These are phyloP conservation scores for Mythimna loreyi DNA, from an alignment of 2,888 invertebrate species.

Conservation along the genomic window DNA sequence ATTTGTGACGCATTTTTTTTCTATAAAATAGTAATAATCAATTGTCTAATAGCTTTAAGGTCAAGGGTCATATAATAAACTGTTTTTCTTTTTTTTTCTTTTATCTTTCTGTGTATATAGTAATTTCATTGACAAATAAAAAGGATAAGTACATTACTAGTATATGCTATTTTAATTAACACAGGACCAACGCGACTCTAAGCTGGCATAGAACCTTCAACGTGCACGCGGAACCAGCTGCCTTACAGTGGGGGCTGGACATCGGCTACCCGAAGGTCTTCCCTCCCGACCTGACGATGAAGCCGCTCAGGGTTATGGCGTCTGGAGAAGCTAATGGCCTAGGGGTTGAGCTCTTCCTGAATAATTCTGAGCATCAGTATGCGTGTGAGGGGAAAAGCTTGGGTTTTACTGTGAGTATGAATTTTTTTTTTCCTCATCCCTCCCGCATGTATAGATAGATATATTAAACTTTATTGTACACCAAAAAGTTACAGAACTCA, in stretches of 20 bases:
- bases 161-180: no score
- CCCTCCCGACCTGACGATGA: slow-evolving; percentile 76
- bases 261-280: slow-evolving; percentile 83
- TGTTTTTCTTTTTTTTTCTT: no score
- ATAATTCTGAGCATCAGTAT: slow-evolving; percentile 84
- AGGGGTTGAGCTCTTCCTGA: slow-evolving; percentile 83
- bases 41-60: no score
- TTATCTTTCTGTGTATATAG: no score
- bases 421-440: not conserved
- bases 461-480: no score
- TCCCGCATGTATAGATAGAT: no score
- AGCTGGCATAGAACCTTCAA: slow-evolving; percentile 81
- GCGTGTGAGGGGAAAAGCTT: slow-evolving; percentile 85
- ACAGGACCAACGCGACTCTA: slow-evolving; percentile 81
- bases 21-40: no score
- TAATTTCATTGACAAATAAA: no score
- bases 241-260: slow-evolving; percentile 81
- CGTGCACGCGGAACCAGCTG: slow-evolving; percentile 60
- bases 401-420: slow-evolving; percentile 83
- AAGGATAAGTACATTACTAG: no score
- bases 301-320: slow-evolving; percentile 81
- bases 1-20: no score
- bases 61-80: no score
- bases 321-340: slow-evolving; percentile 85
- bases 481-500: no score